Base-by-base conservation (phyloP, 2,888 invertebrate species). In the Leptopilina syphax region DNA sequence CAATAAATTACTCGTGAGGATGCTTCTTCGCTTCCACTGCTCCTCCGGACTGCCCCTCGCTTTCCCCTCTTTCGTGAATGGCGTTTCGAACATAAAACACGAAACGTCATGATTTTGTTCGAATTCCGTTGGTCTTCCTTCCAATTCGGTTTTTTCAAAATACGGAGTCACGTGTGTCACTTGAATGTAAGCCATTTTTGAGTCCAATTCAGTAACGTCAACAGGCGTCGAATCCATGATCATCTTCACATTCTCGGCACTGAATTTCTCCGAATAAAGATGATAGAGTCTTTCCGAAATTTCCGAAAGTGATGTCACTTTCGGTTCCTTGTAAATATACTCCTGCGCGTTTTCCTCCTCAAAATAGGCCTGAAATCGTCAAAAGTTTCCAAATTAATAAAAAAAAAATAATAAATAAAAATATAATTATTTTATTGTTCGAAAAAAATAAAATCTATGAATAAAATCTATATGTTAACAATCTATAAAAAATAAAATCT, bases 321-420 rank as follows among this genome's bases (percentile, higher is more conserved):
- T 98, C 0, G 98, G 98, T 89, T 99, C 98, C 91, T 98, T 98
- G 91, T 99, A 99, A 83, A 99, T 96, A 90, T 97, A 99, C 90
- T 98, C 98, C 12, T 97, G 94, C 1, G 96, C 97, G 89, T 95
- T 96, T 86, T 97, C 96, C 84, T 97, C 97, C 87, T 96, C 96
- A 86, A 96, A 97, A 90, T 96, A 96, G 3, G 95, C 94, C 93
- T 93, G 82, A 65, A 34, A 57, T 76, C 34, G 34, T 2, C 34
- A 13, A 8, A 57, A 34, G 1, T 44, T 70, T 9, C 47, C 47
- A 47, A 5, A 47, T 34, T 3, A 34, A 34, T 34, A 47, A 47
- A 47, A 47, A 3, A 47, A 3, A 47, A 47, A 47, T 47, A 77
- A 0, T 18, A 63, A 65, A 18, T 24, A 44, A 9, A 47, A 47